A percentile compares a stretch with the other conserved stretches of the same genome.
Evolutionary conservation across 2,113 vertebrate genomes (phyloP).

Genomic region (Serilophus lunatus): DNA sequence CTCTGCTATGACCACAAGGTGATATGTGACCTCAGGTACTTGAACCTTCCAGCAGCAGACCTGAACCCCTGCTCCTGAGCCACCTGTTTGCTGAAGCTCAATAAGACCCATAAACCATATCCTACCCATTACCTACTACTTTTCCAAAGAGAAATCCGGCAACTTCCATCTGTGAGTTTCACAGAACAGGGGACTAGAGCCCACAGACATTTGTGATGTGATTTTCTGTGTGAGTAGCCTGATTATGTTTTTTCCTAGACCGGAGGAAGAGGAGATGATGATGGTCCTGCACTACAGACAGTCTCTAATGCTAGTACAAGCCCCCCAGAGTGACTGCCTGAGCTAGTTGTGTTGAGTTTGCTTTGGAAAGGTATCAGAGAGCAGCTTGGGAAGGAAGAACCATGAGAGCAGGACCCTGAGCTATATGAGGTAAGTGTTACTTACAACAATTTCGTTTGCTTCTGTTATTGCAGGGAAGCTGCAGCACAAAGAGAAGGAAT

Average conservation of each 20-base stretch:
- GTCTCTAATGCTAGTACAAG: neutral
- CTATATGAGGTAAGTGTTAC: neutral
- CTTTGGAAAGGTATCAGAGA: neutral
- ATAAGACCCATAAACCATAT: neutral
- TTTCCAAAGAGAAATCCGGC: neutral
- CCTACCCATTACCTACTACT: neutral
- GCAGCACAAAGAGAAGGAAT: neutral
- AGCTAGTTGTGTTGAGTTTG: neutral
- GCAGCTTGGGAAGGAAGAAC: neutral
- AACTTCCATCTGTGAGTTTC: neutral
- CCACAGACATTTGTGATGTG: neutral
- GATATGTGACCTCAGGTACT: neutral
- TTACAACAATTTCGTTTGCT: neutral
- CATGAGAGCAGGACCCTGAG: neutral
- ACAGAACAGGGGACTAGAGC: neutral
- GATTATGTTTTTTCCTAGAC: slow-evolving; percentile 30
- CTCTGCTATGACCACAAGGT: neutral
- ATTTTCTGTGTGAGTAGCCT: slow-evolving; percentile 4
- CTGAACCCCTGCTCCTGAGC: neutral
- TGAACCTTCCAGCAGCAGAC: neutral
- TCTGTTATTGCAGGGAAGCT: neutral
- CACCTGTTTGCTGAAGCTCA: neutral
- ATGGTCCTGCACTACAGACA: neutral
- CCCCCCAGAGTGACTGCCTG: neutral
- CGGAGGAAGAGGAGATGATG: slow-evolving; percentile 10